Conservation (phyloP, 2,888 invertebrate genomes). For the Oscheius myriophilus region DNA sequence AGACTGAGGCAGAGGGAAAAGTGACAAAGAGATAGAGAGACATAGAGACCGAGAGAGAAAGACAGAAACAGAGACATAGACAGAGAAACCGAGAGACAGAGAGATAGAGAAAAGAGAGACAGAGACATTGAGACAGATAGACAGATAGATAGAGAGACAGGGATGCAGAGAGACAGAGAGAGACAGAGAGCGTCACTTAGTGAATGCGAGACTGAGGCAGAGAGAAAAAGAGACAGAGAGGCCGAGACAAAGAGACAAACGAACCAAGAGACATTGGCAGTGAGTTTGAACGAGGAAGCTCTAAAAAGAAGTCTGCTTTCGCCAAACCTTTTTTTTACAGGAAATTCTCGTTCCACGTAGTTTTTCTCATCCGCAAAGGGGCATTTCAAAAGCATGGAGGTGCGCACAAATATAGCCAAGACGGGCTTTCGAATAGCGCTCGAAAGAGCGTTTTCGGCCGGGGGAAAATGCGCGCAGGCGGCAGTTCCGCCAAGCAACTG, state of each 20-base stretch:
- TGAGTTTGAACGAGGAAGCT: too few species aligned
- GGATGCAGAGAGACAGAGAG: too few species aligned
- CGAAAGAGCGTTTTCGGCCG: constrained; percentile 10
- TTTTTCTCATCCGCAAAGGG: background rate
- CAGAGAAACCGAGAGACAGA: background rate
- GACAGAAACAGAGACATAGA: background rate
- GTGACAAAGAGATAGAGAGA: background rate
- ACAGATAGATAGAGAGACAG: background rate
- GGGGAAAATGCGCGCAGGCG: constrained; percentile 1
- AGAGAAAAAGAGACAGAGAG: background rate
- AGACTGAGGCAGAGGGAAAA: too few species aligned
- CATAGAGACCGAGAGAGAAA: too few species aligned
- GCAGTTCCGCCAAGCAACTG: constrained; percentile 23
- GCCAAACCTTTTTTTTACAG: too few species aligned
- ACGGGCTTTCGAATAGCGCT: constrained; percentile 25
- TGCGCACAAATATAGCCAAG: constrained; percentile 28
- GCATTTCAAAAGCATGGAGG: constrained; percentile 15
- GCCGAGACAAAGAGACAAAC: background rate
- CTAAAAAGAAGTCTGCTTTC: too few species aligned
- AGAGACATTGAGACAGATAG: too few species aligned
- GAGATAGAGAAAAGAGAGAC: too few species aligned
- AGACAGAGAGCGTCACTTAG: background rate
- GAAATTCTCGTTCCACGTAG: too few species aligned
- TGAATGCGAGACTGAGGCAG: too few species aligned
- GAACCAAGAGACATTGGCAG: too few species aligned